These are phyloP conservation scores for Neolamprologus ventralis DNA, from an alignment of 2,113 vertebrate genomes.

Conservation along the genomic window DNA sequence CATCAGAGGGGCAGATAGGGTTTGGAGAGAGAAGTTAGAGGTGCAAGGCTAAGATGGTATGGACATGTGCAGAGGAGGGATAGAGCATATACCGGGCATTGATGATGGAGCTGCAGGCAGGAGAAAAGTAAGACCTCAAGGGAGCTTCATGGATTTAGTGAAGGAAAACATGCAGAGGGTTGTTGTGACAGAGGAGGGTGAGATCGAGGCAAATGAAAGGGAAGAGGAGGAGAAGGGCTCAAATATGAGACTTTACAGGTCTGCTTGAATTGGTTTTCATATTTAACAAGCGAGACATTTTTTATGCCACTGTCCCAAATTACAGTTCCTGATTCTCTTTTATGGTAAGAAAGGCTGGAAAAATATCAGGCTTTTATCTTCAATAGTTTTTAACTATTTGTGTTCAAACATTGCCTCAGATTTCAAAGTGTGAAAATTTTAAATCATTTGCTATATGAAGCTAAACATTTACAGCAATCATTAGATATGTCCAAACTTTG, in stretches of 20 bases:
- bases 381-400: background rate
- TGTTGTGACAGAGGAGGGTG: background rate
- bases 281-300: background rate
- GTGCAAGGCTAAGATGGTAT: background rate
- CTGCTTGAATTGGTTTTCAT: background rate
- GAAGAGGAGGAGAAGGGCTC: background rate
- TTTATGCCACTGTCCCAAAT: background rate
- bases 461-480: background rate
- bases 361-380: background rate
- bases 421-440: background rate
- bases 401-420: background rate
- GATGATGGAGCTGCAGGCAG: background rate
- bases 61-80: background rate
- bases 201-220: background rate
- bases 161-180: background rate
- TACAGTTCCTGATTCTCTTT: background rate
- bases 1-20: background rate
- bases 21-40: background rate
- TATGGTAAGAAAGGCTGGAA: background rate
- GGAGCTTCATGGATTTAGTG: background rate
- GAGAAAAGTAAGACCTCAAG: background rate
- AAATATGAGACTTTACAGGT: background rate
- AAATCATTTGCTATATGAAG: background rate
- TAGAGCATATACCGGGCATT: background rate
- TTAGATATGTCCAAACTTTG: background rate